Evolutionary conservation across 2,888 invertebrate genomes (phyloP).

Genomic region (Amiota communis): DNA sequence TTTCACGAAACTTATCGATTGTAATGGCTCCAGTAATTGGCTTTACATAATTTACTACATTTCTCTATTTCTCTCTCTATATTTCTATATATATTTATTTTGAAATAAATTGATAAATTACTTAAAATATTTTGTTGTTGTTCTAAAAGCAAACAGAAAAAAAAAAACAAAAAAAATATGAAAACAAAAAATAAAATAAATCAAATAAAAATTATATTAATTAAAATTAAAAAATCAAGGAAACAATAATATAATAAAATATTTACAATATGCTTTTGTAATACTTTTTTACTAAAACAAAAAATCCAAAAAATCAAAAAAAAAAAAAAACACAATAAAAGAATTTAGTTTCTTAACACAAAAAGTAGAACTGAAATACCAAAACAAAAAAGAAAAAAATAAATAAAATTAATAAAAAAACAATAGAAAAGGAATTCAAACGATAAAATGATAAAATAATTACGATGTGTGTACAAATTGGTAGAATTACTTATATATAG

Average conservation of each 20-base stretch:
- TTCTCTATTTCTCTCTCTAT: not conserved
- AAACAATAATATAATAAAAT: conserved; percentile 57
- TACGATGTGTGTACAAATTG: conserved; percentile 46
- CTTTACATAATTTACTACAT: conserved; percentile 47
- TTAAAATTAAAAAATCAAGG: conserved; percentile 6
- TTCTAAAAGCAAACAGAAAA: conserved; percentile 60
- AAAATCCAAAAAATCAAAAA: conserved; percentile 4
- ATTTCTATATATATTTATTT: conserved; percentile 41
- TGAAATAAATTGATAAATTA: conserved; percentile 53
- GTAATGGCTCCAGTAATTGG: conserved; percentile 74
- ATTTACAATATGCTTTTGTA: conserved; percentile 69
- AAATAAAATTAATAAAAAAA: conserved; percentile 36
- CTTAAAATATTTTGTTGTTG: conserved; percentile 67
- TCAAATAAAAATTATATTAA: conserved; percentile 10
- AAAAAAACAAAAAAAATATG: conserved; percentile 42
- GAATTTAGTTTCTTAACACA: conserved; percentile 13
- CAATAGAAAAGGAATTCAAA: conserved; percentile 34
- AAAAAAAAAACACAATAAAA: conserved; percentile 40
- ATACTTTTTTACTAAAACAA: conserved; percentile 57
- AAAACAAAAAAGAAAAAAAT: conserved; percentile 44
- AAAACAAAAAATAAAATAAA: conserved; percentile 19
- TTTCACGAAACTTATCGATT: conserved; percentile 75
- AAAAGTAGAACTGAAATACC: conserved; percentile 47
- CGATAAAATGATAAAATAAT: conserved; percentile 70
- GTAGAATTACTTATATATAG: not conserved